Base-by-base conservation (phyloP, 2,888 invertebrate genomes). In the Drosophila paramelanica region DNA sequence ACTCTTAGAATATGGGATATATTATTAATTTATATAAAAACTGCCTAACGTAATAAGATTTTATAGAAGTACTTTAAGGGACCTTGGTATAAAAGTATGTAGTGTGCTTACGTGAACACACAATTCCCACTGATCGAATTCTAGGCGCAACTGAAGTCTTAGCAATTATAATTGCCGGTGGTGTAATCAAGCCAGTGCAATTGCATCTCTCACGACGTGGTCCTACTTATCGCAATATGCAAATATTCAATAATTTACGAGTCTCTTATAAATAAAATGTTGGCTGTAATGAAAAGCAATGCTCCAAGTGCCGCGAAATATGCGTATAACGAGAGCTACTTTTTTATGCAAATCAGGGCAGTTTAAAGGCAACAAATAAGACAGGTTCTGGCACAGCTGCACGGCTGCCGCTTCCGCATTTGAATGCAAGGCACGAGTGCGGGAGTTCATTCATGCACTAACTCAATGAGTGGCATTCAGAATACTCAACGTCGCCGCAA, bases 301-400 rank as follows among this genome's bases (percentile, higher is more conserved):
- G 74, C 60, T 50, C 50, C 67, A 73, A 73, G 64, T 73, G 53
- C 76, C 65, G 79, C 62, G 60, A 83, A 81, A 79, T 86, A 64
- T 79, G 86, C 86, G 80, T 75, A 79, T 70, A 87, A 80, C 83
- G 73, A 80, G 84, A 56, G 59, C 57, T 57, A 70, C 78, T 68
- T 79, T 60, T 72, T 60, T 47, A 81, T 86, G 87, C 77, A 86
- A 81, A 87, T 87, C 81, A 67, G 53, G 65, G 68, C 60, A 56
- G 71, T 73, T 81, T 67, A 74, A 60, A 72, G 73, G 77, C 72
- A 70, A 70, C 72, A 82, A 73, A 80, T 83, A 70, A 80, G 74
- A 55, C 84, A 50, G 58, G 66, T 51, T 49, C 46, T 70, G 23
- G 42, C 43, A 41, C 45, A 57, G 51, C 23, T 58, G 39, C 31